Evolutionary conservation across 2,797 vertebrate genomes (phyloP), one percentile per base, ranked within the genome.

Genomic region (Mormyrus proboscirostris): DNA sequence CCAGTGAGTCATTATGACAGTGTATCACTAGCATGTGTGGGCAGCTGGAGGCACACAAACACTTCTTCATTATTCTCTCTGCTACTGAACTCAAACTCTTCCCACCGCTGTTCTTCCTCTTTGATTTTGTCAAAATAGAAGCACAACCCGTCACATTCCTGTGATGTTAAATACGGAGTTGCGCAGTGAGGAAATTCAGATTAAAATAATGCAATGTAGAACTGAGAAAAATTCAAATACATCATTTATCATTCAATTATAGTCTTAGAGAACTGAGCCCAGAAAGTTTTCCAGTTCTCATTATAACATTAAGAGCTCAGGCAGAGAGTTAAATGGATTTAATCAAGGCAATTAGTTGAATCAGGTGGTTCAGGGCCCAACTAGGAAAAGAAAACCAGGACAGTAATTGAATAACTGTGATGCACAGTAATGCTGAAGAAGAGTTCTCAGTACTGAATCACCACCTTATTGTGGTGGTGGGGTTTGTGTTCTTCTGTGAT

Each of bases 211-310:
- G 69, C 2, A 76, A 41, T 41, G 33, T 76, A 76, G 69, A 76
- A 76, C 29, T 76, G 12, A 41, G 69, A 76, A 76, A 76, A 76
- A 76, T 76, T 76, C 69, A 33, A 76, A 12, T 33, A 76, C 69
- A 41, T 76, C 29, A 76, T 76, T 76, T 76, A 76, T 76, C 69
- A 22, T 85, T 85, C 49, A 50, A 49, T 85, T 85, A 85, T 49
- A 29, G n/a, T 85, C 47, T 47, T 51, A 29, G 47, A 51, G 41
- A 51, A 51, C 22, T 29, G 44, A 51, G 47, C 44, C 82, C 82
- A 85, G 82, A 85, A 85, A 25, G n/a, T 85, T 85, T 51, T 85
- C 82, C 82, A 85, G 47, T 44, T 85, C 82, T 53, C 84, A 51
- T 86, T 86, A 86, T 53, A 55, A 33, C 50, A 51, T 53, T 86